Percentiles rank a stretch among this genome's conserved stretches.
Evolutionary conservation across 2,888 invertebrate genomes (phyloP).

Genomic region (Lycia hirtaria): DNA sequence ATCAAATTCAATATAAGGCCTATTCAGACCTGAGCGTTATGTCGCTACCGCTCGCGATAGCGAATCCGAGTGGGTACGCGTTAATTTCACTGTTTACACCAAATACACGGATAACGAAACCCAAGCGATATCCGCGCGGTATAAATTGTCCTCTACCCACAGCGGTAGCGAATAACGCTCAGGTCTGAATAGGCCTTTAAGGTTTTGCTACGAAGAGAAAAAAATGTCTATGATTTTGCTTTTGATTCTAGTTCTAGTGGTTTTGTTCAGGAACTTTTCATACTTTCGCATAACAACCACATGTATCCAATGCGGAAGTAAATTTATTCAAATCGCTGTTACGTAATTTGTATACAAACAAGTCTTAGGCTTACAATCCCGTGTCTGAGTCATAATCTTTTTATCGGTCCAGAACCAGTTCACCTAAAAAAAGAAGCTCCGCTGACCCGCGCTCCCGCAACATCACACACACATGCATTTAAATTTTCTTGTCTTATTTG

Average conservation of each 20-base stretch:
- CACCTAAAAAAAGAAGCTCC: slow-evolving; percentile 65
- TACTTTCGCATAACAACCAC: slow-evolving; percentile 6
- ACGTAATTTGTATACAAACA: slow-evolving; percentile 41
- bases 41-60: too few species aligned
- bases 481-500: slow-evolving; percentile 42
- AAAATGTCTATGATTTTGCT: too few species aligned
- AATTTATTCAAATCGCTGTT: slow-evolving; percentile 21
- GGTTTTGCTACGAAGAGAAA: too few species aligned
- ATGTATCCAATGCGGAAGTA: slow-evolving; percentile 8
- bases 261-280: not conserved
- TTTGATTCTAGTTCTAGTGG: slow-evolving; percentile 3
- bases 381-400: slow-evolving; percentile 74
- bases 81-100: too few species aligned
- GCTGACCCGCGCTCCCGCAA: slow-evolving; percentile 75
- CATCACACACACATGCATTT: slow-evolving; percentile 52
- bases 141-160: too few species aligned
- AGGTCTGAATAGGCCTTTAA: too few species aligned
- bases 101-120: too few species aligned
- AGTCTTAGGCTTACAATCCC: slow-evolving; percentile 32
- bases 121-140: too few species aligned
- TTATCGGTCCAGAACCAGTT: slow-evolving; percentile 77
- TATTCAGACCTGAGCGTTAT: too few species aligned
- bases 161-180: too few species aligned
- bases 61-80: too few species aligned
- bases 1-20: not conserved